Base-by-base conservation (phyloP, 2,113 vertebrate species). In the Brachionichthys hirsutus region DNA sequence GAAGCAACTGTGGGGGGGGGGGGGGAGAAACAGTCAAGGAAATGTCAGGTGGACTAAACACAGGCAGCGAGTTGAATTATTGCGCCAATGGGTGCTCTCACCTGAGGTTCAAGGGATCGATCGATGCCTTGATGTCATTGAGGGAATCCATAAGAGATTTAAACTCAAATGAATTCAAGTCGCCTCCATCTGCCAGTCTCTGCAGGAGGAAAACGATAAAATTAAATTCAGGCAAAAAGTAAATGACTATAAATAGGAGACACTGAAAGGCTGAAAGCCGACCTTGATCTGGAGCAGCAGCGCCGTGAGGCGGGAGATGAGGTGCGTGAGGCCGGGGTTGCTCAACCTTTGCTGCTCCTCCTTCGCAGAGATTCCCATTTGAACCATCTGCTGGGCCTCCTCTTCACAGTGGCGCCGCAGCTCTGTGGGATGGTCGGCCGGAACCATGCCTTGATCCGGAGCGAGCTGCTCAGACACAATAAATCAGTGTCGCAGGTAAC, bases 101-200 rank as follows among this genome's bases (percentile, higher is more conserved):
- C 97, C 96, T 97, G 92, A 97, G 93, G 89, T 99, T 99, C 67
- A 96, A 95, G 60, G 92, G 87, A 85, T 97, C 95, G 89, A 99
- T 95, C 34, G 96, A 96, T 79, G 90, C 94, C 84, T 98, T 98
- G 78, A 99, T 99, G 83, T 99, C 97, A 73, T 98, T 95, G 75
- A 99, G 90, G 44, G 97, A 99, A 85, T 98, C 97, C 45, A 94
- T 99, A 82, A 99, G 87, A 51, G 97, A 98, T 86, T 99, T 98
- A 84, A 99, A 99, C 85, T 99, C 97, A 92, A 99, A 99, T 30
- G 97, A 98, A 89, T 99, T 99, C 85, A 98, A 87, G 84, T 99
- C 97, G 52, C 93, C 94, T 68, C 94, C 95, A 82, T 99, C 97
- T 75, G 97, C 97, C 83, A 99, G 90, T 91, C 95, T 97, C 97